Percentiles rank a stretch among this genome's conserved stretches.
These are phyloP conservation scores for Muscidifurax raptorellus DNA, from an alignment of 1,140 invertebrate species.

Conservation along the genomic window DNA sequence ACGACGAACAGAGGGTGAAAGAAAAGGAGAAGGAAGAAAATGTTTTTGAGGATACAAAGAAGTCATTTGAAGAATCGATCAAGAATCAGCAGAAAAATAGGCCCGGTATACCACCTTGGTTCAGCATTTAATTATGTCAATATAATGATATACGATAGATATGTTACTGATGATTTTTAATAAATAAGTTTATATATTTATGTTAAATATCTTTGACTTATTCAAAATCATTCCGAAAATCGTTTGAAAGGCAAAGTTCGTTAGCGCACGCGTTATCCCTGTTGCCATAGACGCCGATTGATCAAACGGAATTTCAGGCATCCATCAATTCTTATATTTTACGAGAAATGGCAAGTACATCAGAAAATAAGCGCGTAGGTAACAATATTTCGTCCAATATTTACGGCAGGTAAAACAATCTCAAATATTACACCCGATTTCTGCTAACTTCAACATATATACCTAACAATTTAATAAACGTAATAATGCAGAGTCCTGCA, in stretches of 20 bases:
- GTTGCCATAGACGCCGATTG: slow-evolving; percentile 57
- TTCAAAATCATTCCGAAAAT: background rate
- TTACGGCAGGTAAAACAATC: slow-evolving; percentile 68
- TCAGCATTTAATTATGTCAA: slow-evolving; percentile 58
- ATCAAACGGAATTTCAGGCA: slow-evolving; percentile 60
- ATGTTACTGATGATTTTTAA: background rate
- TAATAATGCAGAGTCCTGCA: background rate
- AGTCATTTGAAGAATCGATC: slow-evolving; percentile 72
- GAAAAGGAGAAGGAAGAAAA: slow-evolving; percentile 75
- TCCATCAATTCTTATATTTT: background rate
- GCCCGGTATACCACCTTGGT: slow-evolving; percentile 79
- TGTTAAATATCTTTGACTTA: background rate
- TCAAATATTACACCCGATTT: slow-evolving; percentile 5
- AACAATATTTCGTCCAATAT: slow-evolving; percentile 67
- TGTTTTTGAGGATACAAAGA: slow-evolving; percentile 72
- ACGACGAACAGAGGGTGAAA: slow-evolving; percentile 61
- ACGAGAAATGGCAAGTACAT: slow-evolving; percentile 62
- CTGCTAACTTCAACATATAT: background rate
- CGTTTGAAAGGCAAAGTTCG: background rate
- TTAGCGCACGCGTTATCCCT: background rate
- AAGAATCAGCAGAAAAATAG: slow-evolving; percentile 72
- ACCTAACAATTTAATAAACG: background rate
- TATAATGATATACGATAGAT: background rate
- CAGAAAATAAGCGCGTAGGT: slow-evolving; percentile 65
- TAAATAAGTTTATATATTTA: slow-evolving; percentile 23